Conservation (phyloP, 2,888 invertebrate genomes). For the Hirtodrosophila confusa region DNA sequence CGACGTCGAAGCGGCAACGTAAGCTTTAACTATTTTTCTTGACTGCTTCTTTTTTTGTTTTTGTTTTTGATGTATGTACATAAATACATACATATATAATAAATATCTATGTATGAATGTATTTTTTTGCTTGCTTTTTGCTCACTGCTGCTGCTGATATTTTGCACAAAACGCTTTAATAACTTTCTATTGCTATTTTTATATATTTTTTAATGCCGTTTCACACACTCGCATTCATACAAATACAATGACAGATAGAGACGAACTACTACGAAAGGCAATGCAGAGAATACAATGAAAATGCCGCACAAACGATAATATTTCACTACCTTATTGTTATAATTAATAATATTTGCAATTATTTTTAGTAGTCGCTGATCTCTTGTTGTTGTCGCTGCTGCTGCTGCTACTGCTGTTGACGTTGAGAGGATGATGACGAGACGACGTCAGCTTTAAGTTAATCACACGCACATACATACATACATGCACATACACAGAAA, state of each 20-base stretch:
- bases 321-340: constrained; percentile 63
- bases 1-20: constrained; percentile 52
- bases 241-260: constrained; percentile 15
- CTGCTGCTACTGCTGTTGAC: constrained; percentile 27
- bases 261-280: constrained; percentile 37
- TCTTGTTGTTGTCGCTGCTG: constrained; percentile 6
- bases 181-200: constrained; percentile 80
- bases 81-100: constrained; percentile 13
- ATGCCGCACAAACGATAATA: constrained; percentile 60
- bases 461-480: constrained; percentile 50
- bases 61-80: constrained; percentile 29
- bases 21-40: constrained; percentile 79
- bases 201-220: constrained; percentile 62
- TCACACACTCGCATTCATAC: constrained; percentile 26
- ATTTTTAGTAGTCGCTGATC: constrained; percentile 33
- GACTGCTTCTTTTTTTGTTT: constrained; percentile 39
- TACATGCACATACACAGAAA: constrained; percentile 31
- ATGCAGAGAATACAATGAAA: constrained; percentile 46
- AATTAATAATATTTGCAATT: constrained; percentile 55
- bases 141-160: constrained; percentile 30
- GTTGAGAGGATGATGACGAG: constrained; percentile 42
- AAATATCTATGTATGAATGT: constrained; percentile 39
- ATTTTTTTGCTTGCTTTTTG: constrained; percentile 41
- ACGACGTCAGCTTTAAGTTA: constrained; percentile 64
- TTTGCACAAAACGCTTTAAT: constrained; percentile 69